Evolutionary conservation across 2,113 vertebrate species (phyloP), one percentile per base, ranked within the genome.

Genomic region (Proterorhinus semilunaris): DNA sequence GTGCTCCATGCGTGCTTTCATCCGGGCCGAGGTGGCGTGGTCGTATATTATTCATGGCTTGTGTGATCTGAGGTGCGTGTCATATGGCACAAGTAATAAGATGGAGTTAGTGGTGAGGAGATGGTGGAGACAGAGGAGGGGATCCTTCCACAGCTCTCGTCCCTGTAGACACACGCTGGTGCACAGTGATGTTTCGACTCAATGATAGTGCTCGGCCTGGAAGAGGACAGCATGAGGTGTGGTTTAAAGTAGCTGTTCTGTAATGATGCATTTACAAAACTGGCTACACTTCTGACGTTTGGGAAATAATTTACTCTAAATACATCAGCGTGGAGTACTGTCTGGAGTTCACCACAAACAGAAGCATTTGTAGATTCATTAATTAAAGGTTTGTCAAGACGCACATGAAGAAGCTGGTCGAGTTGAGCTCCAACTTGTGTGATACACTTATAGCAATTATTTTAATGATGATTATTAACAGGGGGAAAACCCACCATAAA

Each of bases 11-110:
- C 75, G 84, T 48, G 71, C 91, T 94, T 94, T 94, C 90, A 94
- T 93, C 90, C 91, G 89, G 81, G 85, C 82, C 81, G 90, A 91
- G 86, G 91, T 91, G 88, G 89, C 82, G 78, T 79, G 83, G 88
- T 93, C 85, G 78, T 94, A 91, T 94, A 92, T 94, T 93, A 94
- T 94, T 94, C 90, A 94, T 94, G 88, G 89, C 72, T 72, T 68
- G 86, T 84, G 87, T 82, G 78, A 90, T 88, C 79, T 90, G 76
- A 87, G 87, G 86, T 75, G 78, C 80, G 86, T 90, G 86, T 89
- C 88, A 87, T 86, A 88, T 91, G 90, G 88, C 91, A 91, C 88
- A 83, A 90, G 88, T 91, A 93, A 93, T 92, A 91, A 92, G 89
- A 89, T 79, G 69, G 86, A 81, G 87, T 86, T 86, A 87, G 83